Evolutionary conservation across 2,113 vertebrate genomes (phyloP).

Genomic region (Sakesphorus luctuosus): DNA sequence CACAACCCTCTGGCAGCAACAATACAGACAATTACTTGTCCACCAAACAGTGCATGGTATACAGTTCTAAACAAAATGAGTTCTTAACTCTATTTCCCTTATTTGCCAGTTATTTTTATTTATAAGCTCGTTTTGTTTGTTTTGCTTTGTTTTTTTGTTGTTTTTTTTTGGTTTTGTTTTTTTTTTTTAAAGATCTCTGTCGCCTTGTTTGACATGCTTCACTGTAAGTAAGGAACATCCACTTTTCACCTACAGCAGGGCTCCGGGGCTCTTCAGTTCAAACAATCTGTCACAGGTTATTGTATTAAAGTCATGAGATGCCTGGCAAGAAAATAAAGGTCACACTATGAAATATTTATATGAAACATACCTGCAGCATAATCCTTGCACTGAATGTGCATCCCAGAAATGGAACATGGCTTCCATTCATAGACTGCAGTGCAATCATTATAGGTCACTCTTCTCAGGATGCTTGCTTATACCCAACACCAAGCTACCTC

Average conservation of each 20-base stretch:
- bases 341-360: slow-evolving; percentile 41
- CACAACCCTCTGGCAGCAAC: not conserved
- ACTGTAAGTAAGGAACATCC: not conserved
- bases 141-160: not conserved
- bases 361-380: not conserved
- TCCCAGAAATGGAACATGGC: not conserved
- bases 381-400: not conserved
- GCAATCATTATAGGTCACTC: not conserved
- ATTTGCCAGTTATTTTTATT: not conserved
- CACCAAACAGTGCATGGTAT: not conserved
- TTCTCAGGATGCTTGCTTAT: not conserved
- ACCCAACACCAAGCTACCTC: not conserved
- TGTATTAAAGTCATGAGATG: slow-evolving; percentile 14
- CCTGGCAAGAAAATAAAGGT: slow-evolving; percentile 50
- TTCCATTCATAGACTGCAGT: not conserved
- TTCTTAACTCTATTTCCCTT: not conserved
- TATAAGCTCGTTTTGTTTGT: not conserved
- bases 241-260: slow-evolving; percentile 56
- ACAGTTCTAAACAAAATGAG: not conserved
- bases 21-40: not conserved
- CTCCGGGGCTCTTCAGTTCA: slow-evolving; percentile 27
- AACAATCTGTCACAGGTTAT: slow-evolving; percentile 57
- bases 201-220: slow-evolving; percentile 6
- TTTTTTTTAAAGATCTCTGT: not conserved
- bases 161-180: too few relatives aligned